Evolutionary conservation across 1,140 invertebrate genomes (phyloP), one percentile per base, ranked within the genome.

Genomic region (Lucilia sericata): DNA sequence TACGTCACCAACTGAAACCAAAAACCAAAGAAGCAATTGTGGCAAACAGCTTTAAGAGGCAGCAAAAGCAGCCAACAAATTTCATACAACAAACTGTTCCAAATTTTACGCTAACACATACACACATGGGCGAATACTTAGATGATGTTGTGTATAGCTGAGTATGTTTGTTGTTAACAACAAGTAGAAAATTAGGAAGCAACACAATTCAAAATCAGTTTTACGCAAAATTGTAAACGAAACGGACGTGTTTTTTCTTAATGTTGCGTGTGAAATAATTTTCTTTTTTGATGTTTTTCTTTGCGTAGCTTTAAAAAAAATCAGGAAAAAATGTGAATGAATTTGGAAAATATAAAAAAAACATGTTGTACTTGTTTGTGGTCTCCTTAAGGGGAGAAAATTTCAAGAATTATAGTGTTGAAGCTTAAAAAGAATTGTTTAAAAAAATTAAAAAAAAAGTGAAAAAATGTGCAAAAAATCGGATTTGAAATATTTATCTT

Each of bases 101-200:
- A 42, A 7, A 30, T 30, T 30, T 30, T 30, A 30, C 25, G 25
- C 3, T 30, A 30, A 30, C 25, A 30, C 25, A 30, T 1, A 30
- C 25, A 30, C 25, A 30, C 25, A 30, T 30, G 25, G 1, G 25
- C 25, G 3, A 3, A 30, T 30, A 49, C 49, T 49, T 5, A 49
- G 17, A 65, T 19, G 14, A 65, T 65, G 8, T 25, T 13, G 65
- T 21, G 19, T 25, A 19, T 70, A n/a, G 8, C n/a, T 70, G 65
- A 21, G 21, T 19, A 5, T 25, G 65, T 70, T 60, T 70, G n/a
- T 70, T 70, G 65, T 70, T 70, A 70, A 70, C 76, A 80, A 80
- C 76, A 80, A 80, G 76, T 80, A 80, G 76, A 80, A 80, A 80
- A 80, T 80, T 80, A 49, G 76, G 76, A 51, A 80, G 76, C 76